phyloP scores from a whole-genome alignment of 2,888 invertebrate genomes.

The Thera britannica region DNA sequence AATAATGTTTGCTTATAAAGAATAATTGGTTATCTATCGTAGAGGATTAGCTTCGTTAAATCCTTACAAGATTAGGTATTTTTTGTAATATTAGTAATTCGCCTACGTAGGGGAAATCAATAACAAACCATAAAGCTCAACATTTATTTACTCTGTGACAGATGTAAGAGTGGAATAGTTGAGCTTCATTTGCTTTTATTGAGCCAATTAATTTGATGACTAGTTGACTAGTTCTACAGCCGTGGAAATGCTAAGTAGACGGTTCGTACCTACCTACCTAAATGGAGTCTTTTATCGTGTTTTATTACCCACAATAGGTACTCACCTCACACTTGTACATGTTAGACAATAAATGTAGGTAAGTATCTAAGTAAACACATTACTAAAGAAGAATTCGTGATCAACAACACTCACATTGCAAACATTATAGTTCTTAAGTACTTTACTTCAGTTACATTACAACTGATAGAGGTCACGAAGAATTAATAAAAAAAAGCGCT shows the following conservation, averaged over 20 bases:
- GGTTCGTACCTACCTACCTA: no score
- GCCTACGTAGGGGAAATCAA: no score
- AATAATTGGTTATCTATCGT: neutral
- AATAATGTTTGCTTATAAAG: no score
- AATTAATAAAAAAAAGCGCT: slow-evolving; percentile 5
- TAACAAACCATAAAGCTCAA: no score
- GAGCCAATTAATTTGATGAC: neutral
- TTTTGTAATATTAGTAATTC: neutral
- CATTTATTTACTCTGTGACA: neutral
- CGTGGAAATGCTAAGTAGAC: neutral
- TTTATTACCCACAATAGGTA: slow-evolving; percentile 9
- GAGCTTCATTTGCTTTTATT: neutral
- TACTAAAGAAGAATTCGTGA: slow-evolving; percentile 8
- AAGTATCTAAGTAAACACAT: neutral
- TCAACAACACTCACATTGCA: slow-evolving; percentile 7
- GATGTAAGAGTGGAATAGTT: neutral
- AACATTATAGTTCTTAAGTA: neutral
- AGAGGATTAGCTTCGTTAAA: slow-evolving; percentile 2
- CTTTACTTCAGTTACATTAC: neutral
- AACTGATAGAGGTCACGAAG: slow-evolving; percentile 27
- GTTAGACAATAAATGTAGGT: slow-evolving; percentile 4
- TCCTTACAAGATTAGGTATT: neutral
- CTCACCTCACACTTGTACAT: neutral
- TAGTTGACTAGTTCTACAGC: neutral
- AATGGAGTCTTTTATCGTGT: slow-evolving; percentile 4